Conservation (phyloP, 2,113 vertebrate genomes). For the Scortum barcoo region DNA sequence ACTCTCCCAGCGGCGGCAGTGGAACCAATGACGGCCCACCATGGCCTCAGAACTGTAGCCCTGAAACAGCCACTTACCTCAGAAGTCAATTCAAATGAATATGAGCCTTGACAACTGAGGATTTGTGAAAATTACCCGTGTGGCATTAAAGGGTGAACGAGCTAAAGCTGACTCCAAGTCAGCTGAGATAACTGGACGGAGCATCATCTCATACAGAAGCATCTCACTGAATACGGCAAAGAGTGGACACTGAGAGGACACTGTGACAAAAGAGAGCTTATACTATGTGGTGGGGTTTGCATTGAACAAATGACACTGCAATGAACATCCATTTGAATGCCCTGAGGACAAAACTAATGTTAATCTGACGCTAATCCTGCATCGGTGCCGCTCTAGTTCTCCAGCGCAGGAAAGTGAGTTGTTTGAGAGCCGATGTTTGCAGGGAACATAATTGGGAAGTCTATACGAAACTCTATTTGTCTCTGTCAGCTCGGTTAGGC, state of each 20-base stretch:
- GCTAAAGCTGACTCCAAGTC: slow-evolving; percentile 23
- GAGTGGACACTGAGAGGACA: slow-evolving; percentile 15
- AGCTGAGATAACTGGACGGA: neutral
- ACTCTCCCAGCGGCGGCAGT: slow-evolving; percentile 23
- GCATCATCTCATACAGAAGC: slow-evolving; percentile 37
- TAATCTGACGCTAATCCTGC: slow-evolving; percentile 66
- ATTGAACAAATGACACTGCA: slow-evolving; percentile 55
- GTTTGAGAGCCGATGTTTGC: slow-evolving; percentile 32
- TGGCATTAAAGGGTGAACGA: slow-evolving; percentile 21
- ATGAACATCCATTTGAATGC: slow-evolving; percentile 44
- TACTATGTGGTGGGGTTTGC: slow-evolving; percentile 11
- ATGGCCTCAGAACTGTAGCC: slow-evolving; percentile 39
- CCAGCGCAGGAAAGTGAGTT: slow-evolving; percentile 41
- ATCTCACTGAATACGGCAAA: slow-evolving; percentile 12
- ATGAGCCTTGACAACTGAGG: slow-evolving; percentile 22
- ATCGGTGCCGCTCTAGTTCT: slow-evolving; percentile 42
- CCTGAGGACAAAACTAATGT: slow-evolving; percentile 46
- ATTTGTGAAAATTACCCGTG: slow-evolving; percentile 42
- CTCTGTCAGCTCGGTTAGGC: slow-evolving; percentile 31
- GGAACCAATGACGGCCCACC: slow-evolving; percentile 60
- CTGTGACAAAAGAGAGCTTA: slow-evolving; percentile 53
- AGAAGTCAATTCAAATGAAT: slow-evolving; percentile 27
- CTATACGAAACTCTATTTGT: slow-evolving; percentile 53
- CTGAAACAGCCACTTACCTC: slow-evolving; percentile 69
- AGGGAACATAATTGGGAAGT: slow-evolving; percentile 48